Percentiles rank a stretch among this genome's conserved stretches.
Evolutionary conservation across 2,797 vertebrate genomes (phyloP).

Genomic region (Rhynchotus rufescens): DNA sequence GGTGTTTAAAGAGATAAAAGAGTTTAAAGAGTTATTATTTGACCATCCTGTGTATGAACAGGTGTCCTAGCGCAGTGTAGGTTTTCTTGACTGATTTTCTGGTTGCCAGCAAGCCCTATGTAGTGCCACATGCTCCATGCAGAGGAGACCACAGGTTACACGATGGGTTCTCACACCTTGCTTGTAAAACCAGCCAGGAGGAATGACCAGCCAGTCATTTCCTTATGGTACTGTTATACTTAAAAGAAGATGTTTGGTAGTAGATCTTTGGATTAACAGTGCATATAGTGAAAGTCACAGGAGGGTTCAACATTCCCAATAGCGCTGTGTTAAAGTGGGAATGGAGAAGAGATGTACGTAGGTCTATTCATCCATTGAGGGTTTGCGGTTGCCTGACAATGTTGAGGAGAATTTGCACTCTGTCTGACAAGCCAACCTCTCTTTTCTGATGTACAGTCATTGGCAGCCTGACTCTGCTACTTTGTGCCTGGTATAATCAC

Average conservation of each 20-base stretch:
- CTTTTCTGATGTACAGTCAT: neutral
- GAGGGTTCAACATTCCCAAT: neutral
- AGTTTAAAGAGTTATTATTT: neutral
- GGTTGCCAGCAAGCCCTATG: neutral
- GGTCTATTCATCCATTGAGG: neutral
- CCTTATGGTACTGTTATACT: neutral
- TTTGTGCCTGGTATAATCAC: neutral
- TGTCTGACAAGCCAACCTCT: neutral
- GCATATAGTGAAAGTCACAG: neutral
- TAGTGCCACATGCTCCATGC: accelerated
- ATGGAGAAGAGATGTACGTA: neutral
- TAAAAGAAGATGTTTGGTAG: neutral
- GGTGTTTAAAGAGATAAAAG: neutral
- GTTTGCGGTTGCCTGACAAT: neutral
- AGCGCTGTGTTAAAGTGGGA: neutral
- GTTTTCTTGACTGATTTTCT: neutral
- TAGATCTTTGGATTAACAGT: neutral
- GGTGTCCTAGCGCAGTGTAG: neutral
- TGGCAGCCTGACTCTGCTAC: neutral
- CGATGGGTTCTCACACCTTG: neutral
- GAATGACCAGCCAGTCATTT: neutral
- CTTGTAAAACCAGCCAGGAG: neutral
- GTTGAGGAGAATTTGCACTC: neutral
- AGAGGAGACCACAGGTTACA: neutral
- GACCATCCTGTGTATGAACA: neutral